These are phyloP conservation scores for Gracilinanus agilis DNA, from an alignment of 2,113 vertebrate genomes.

Conservation along the genomic window DNA sequence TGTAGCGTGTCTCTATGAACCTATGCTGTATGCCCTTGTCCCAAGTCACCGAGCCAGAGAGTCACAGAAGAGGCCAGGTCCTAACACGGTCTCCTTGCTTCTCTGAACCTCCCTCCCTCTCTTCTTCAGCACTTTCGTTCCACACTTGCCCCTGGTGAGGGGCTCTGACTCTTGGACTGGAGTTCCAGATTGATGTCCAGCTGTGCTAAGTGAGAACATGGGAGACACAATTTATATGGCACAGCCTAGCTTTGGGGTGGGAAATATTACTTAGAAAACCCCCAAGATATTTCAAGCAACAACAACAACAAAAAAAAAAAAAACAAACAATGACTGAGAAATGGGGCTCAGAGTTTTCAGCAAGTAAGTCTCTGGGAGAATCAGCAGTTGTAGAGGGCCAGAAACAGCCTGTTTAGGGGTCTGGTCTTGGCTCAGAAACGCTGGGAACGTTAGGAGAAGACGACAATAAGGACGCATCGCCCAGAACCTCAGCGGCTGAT, in stretches of 20 bases:
- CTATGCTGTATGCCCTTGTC: not conserved
- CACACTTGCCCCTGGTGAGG: not conserved
- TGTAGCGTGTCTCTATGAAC: not conserved
- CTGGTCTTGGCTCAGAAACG: conserved; percentile 66
- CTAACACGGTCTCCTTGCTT: not conserved
- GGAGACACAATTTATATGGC: not conserved
- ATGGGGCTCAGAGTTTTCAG: conserved; percentile 2
- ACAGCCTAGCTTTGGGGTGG: not conserved
- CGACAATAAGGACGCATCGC: not conserved
- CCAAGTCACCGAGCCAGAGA: not conserved
- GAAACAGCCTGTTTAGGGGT: conserved; percentile 10
- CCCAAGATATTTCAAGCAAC: not conserved
- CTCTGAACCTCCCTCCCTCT: not conserved
- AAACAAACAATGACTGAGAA: not conserved
- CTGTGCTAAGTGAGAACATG: not conserved
- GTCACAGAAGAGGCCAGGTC: not conserved
- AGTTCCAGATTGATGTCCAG: not conserved
- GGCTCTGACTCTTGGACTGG: not conserved
- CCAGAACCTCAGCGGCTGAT: conserved; percentile 42
- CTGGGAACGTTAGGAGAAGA: not conserved
- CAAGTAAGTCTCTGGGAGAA: conserved; percentile 1
- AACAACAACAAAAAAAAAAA: conserved; percentile 11
- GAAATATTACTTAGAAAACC: conserved; percentile 37
- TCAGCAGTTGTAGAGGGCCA: conserved; percentile 5
- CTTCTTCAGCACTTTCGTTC: not conserved